Base-by-base conservation (phyloP, 2,797 vertebrate species). In the Takifugu rubripes region DNA sequence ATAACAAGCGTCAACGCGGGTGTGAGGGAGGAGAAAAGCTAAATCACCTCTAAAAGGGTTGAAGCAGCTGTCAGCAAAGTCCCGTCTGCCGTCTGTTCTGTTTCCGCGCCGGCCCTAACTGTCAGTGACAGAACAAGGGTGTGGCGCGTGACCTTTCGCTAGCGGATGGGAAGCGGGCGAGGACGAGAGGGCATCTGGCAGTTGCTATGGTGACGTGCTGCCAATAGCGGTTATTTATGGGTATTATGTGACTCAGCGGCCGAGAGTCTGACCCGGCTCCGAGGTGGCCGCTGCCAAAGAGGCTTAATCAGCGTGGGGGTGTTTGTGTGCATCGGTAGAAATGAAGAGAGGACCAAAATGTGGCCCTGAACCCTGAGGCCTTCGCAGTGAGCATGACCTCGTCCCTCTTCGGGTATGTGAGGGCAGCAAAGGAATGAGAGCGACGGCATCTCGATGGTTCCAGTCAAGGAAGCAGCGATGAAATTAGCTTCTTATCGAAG, bases 111-210 rank as follows among this genome's bases (percentile, higher is more conserved):
- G 57, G 27, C 57, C 64, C 62, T n/a, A 61, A 77, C 75, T 63
- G 70, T 70, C 75, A 59, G 68, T 44, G 56, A 78, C 64, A 65
- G 61, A 79, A 75, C 67, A 68, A 67, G 56, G 70, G 75, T 75
- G 66, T 15, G 61, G 72, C 58, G 15, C 71, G 16, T 70, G 70
- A 86, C 78, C 83, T 85, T 84, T 79, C 57, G 26, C 25, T 49
- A 61, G 45, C 70, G 58, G 49, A 49, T 16, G 14, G 48, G 15
- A 14, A 26, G 2, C 4, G 31, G 5, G 40, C 66, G 49, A 50
- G 36, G 36, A 40, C 12, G 10, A 40, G 56, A 59, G 69, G 82
- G 70, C 64, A 70, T 72, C 75, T 74, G 74, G 74, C 70, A 78
- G 83, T 83, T 66, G 64, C 73, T 64, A 53, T 80, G 67, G 77